Conservation (phyloP, 2,888 invertebrate genomes). For the Homarus gammarus region DNA sequence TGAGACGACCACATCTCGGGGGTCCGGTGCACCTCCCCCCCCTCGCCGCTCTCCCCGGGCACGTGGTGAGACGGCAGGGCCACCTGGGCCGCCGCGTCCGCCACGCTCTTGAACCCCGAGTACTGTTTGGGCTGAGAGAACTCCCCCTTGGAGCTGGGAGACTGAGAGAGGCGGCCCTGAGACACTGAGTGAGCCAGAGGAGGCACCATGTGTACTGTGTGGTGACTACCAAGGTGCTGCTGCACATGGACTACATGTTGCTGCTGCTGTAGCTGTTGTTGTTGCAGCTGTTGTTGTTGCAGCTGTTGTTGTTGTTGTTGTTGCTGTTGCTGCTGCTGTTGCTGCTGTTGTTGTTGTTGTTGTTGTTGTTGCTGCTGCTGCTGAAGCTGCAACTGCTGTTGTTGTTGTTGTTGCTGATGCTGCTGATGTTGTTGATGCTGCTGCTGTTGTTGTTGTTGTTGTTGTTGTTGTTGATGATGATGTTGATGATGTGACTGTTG, state of each 20-base stretch:
- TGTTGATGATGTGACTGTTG: constrained; percentile 65
- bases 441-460: constrained; percentile 75
- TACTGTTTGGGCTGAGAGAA: constrained; percentile 60
- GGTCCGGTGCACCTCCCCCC: constrained; percentile 64
- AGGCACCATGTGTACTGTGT: constrained; percentile 40
- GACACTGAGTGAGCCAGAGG: constrained; percentile 52
- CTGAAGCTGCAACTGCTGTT: constrained; percentile 77
- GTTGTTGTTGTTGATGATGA: constrained; percentile 48
- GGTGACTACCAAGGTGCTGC: constrained; percentile 34
- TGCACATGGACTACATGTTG: too few species aligned
- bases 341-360: constrained; percentile 77
- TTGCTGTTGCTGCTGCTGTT: constrained; percentile 72
- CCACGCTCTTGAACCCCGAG: constrained; percentile 67
- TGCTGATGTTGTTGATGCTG: constrained; percentile 64
- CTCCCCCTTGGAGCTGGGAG: constrained; percentile 56
- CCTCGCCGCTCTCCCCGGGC: constrained; percentile 60
- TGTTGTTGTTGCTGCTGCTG: constrained; percentile 77
- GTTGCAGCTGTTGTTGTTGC: constrained; percentile 59
- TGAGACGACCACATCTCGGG: constrained; percentile 69
- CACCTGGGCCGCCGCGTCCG: constrained; percentile 70
- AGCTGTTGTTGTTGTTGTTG: constrained; percentile 74
- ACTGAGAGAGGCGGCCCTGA: constrained; percentile 44
- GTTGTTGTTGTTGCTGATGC: constrained; percentile 70
- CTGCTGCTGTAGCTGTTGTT: constrained; percentile 48
- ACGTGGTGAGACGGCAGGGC: constrained; percentile 59